Evolutionary conservation across 2,113 vertebrate genomes (phyloP), one percentile per base, ranked within the genome.

Genomic region (Actenoides hombroni): DNA sequence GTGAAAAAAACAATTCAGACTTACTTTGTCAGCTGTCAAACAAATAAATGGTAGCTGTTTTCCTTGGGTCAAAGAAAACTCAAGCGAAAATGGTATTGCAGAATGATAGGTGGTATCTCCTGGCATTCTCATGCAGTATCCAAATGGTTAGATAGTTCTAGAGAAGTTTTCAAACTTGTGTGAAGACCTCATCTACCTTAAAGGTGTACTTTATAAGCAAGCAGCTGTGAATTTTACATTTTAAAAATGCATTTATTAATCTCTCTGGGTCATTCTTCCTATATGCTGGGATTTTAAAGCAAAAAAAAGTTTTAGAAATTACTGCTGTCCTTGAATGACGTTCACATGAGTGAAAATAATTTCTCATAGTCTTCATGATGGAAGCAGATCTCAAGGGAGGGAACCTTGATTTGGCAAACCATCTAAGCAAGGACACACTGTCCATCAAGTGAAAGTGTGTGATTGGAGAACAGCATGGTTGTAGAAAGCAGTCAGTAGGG

Each of bases 381-480:
- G 33, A 80, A 90, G 29, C 15, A 79, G 28, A 65, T 54, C 26
- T 86, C 19, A 60, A 44, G 26, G 15, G 14, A 77, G 13, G 3
- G 4, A 79, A 2, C 20, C 35, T 16, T 56, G 53, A 33, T 46
- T 63, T 78, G 73, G 46, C 49, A 86, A 88, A 69, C 23, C 9
- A 39, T 31, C 35, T 51, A n/a, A 80, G 29, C 24, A 78, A 76
- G 54, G 12, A 4, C 12, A 53, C 4, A 1, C 5, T 26, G 8
- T 33, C 2, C 1, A 2, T 64, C 0, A 3, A 74, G 17, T 48
- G 61, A 53, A 35, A 48, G 9, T 7, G 4, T 48, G 24, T n/a
- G 49, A 57, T 24, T 24, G 39, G 39, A 64, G 28, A 81, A 11
- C 13, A 65, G 9, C 6, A 31, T 5, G 28, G 16, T 3, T 65